These are phyloP conservation scores for Bombus cullumanus DNA, from an alignment of 1,140 invertebrate species.

Conservation along the genomic window DNA sequence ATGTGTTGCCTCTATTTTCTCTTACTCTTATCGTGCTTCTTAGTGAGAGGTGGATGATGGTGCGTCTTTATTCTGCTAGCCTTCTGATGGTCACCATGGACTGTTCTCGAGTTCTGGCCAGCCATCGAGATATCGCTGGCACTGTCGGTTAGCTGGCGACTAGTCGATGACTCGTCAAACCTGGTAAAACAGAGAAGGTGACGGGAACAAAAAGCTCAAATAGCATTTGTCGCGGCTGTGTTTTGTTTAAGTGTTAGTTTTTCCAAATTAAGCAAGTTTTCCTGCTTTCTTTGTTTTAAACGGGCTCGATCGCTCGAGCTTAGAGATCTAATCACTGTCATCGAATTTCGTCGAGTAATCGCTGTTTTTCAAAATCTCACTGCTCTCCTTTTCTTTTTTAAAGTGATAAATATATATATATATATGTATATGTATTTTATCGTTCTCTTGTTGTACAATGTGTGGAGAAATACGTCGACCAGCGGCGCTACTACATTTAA, in stretches of 20 bases:
- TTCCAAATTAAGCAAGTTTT: constrained; percentile 12
- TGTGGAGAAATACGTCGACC: constrained; percentile 23
- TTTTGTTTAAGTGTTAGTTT: constrained; percentile 25
- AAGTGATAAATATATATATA: background rate
- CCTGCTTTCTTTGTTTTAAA: constrained; percentile 28
- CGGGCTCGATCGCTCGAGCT: constrained; percentile 59
- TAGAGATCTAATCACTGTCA: constrained; percentile 62
- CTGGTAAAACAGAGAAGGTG: constrained; percentile 77
- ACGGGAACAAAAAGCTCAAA: constrained; percentile 52
- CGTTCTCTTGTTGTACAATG: constrained; percentile 27
- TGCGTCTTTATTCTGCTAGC: constrained; percentile 76
- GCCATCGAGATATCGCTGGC: constrained; percentile 69
- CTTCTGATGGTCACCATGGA: constrained; percentile 70
- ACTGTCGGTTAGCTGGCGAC: constrained; percentile 77
- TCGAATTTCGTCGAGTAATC: constrained; percentile 43
- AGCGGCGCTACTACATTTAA: background rate
- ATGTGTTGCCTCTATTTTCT: constrained; percentile 74
- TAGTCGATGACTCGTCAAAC: constrained; percentile 81
- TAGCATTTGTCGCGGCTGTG: constrained; percentile 9
- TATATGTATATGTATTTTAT: constrained; percentile 14
- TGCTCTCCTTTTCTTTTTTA: background rate
- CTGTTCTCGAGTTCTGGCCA: constrained; percentile 72
- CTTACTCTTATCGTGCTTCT: constrained; percentile 80
- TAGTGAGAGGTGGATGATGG: constrained; percentile 72
- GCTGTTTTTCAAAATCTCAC: constrained; percentile 7